Evolutionary conservation across 2,888 invertebrate genomes (phyloP), one percentile per base, ranked within the genome.

Genomic region (Bombylius major): DNA sequence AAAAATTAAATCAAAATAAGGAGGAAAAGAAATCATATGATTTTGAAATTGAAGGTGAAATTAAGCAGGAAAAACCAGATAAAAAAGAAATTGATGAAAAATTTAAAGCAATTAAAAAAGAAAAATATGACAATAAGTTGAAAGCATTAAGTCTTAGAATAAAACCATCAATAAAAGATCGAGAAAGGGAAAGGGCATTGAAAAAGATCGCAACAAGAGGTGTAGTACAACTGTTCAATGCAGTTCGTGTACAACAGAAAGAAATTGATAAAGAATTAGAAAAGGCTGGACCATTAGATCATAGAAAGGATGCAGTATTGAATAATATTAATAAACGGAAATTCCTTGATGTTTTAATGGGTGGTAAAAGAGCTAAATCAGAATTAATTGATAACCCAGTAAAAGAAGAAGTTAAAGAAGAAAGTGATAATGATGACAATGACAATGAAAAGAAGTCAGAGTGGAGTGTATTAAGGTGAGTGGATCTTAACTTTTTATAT

Each of bases 221-320:
- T 66, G 92, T 94, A 1, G 92, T 95, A 0, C 93, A 94, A 69
- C 76, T 95, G 60, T 95, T 94, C 66, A 95, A 95, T 78, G 89
- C 91, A 42, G 93, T 95, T 0, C 82, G 82, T 65, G 80, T 84
- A 63, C 93, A 94, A 70, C 93, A 94, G 71, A 87, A 83, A 69
- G 81, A 83, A 55, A 75, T 93, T 51, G 81, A 83, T 49, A 79
- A 78, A 56, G 83, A 89, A 71, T 69, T 92, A 53, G 76, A 81
- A 54, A 79, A 83, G 63, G 84, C 81, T 59, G 86, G 87, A n/a
- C 78, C 85, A 32, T 77, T 89, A 44, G 88, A 89, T 69, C 79
- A 83, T 34, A 87, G 86, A 66, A 83, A 83, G 66, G 90, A 90
- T 60, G 86, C 87, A 66, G 78, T 80, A 34, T 69, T 91, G 36